phyloP scores from a whole-genome alignment of 2,888 invertebrate genomes.

The Eupithecia subumbrata region DNA sequence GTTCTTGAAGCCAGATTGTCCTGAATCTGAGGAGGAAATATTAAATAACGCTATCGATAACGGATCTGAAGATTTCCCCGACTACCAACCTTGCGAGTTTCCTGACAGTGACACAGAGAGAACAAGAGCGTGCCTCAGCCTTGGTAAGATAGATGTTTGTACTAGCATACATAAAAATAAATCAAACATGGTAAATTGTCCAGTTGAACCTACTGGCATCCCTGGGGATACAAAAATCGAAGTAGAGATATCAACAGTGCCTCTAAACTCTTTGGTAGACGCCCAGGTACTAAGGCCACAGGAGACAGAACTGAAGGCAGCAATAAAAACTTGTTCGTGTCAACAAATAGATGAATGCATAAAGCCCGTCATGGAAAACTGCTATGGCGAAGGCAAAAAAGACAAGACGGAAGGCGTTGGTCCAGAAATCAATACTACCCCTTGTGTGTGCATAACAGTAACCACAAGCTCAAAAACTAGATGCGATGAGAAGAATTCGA shows the following conservation, averaged over 20 bases:
- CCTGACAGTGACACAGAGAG: constrained; percentile 23
- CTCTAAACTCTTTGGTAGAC: not conserved
- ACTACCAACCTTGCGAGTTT: constrained; percentile 46
- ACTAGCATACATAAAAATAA: constrained; percentile 11
- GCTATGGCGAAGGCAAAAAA: not conserved
- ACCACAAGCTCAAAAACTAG: constrained; percentile 7
- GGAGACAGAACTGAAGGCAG: not conserved
- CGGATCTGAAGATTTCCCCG: constrained; percentile 50
- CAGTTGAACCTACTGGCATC: not conserved
- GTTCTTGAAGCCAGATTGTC: constrained; percentile 50
- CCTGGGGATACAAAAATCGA: not conserved
- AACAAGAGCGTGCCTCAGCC: constrained; percentile 16
- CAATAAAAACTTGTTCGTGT: not conserved
- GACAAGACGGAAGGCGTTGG: not conserved
- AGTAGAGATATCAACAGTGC: not conserved
- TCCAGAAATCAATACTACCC: not conserved
- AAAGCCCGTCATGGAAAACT: not conserved
- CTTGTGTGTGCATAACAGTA: not conserved
- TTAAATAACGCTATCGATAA: constrained; percentile 47
- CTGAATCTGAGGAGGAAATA: constrained; percentile 50
- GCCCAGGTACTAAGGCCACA: not conserved
- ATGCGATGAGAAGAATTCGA: not conserved
- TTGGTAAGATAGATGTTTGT: constrained; percentile 34
- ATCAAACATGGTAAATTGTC: not conserved
- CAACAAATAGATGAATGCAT: not conserved